phyloP scores from a whole-genome alignment of 1,140 invertebrate species.

The Schlechtendalia chinensis region DNA sequence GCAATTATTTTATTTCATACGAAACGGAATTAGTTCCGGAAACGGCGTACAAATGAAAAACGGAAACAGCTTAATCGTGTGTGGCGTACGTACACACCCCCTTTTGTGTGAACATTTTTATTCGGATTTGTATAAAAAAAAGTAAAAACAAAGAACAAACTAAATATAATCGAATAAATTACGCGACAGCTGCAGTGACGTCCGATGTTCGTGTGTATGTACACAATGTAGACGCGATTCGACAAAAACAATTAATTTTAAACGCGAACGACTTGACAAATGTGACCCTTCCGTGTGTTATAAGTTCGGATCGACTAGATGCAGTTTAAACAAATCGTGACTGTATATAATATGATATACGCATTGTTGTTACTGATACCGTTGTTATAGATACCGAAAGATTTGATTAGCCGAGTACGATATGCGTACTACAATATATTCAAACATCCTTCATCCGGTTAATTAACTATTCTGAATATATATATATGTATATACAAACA shows the following conservation, averaged over 20 bases:
- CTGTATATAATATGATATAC: background rate
- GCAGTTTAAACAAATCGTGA: background rate
- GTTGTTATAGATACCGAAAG: background rate
- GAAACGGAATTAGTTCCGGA: conserved; percentile 10
- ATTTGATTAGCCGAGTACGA: background rate
- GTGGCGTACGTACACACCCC: background rate
- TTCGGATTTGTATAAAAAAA: background rate
- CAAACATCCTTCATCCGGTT: background rate
- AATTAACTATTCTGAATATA: too few species aligned
- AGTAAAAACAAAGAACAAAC: background rate
- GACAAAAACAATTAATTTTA: background rate
- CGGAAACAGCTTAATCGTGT: conserved; percentile 35
- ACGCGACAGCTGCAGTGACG: background rate
- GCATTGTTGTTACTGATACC: background rate
- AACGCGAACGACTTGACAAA: background rate
- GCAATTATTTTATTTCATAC: conserved; percentile 28
- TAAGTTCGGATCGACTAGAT: background rate
- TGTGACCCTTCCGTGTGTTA: background rate
- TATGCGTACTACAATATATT: background rate
- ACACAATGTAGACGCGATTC: background rate
- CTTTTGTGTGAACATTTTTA: conserved; percentile 11
- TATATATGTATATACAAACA: too few species aligned
- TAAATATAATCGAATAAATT: conserved; percentile 16
- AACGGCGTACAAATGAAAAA: conserved; percentile 9
- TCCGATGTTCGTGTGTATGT: background rate